Base-by-base conservation (phyloP, 2,888 invertebrate species). In the Aspidiotus rigidus region DNA sequence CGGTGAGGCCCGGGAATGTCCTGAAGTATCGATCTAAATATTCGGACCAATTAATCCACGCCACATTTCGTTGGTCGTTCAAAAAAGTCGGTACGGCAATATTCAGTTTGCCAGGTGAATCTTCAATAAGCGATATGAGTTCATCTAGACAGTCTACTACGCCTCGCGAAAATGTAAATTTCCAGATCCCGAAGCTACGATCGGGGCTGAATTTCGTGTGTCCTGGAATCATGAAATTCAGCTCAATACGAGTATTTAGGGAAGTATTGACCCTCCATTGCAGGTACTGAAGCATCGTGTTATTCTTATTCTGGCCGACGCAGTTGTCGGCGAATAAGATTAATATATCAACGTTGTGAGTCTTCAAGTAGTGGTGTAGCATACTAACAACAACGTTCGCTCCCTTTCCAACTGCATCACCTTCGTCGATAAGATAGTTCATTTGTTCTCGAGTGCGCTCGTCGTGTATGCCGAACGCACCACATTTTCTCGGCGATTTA, bases 291-390 rank as follows among this genome's bases (percentile, higher is more conserved):
- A 62, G n/a, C 8, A 44, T 11, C 7, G 42, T 3, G 16, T 62
- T 44, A 62, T 62, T 62, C 39, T 64, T 64, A 54, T 64, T 64
- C 54, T 64, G 64, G 3, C 41, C 41, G 15, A n/a, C 55, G 39
- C 57, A 56, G 42, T 64, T 64, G 28, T 64, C 57, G 16, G 56
- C 40, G 28, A 57, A 64, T 8, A 64, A 9, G 9, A 64, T 41
- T 54, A 57, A 7, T 11, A 44, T 11, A 10, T 44, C 49, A 44
- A 11, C 49, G 11, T 44, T 44, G 49, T 44, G 8, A 10, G 49
- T 44, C 9, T 11, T 8, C 15, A 64, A 42, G 42, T 64, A 57
- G 44, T 64, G 13, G 42, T 64, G 17, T 15, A 64, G 39, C 56
- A 64, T 64, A 15, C 42, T 42, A 8, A 57, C 13, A 2, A 64